A percentile compares a stretch with the other conserved stretches of the same genome.
phyloP scores from a whole-genome alignment of 2,797 vertebrate genomes.

The Clarias platycephalus region DNA sequence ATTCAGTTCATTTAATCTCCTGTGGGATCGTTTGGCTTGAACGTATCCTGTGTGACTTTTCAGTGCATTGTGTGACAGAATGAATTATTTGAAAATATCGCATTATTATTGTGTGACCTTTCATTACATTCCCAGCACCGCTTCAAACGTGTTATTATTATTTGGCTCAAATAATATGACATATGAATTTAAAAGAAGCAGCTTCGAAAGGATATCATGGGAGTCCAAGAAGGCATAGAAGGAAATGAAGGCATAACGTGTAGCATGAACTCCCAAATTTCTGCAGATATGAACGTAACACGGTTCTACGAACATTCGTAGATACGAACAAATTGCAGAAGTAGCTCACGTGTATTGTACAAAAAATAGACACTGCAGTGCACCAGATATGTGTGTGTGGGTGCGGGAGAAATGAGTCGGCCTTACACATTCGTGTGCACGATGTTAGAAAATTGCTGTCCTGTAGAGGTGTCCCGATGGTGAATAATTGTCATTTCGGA shows the following conservation, averaged over 20 bases:
- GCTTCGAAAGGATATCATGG: background rate
- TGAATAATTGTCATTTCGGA: no score
- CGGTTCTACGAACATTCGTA: no score
- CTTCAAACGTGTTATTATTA: background rate
- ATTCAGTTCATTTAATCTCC: background rate
- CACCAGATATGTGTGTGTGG: no score
- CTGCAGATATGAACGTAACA: no score
- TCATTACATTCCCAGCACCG: background rate
- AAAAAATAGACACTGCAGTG: no score
- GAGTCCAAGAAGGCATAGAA: background rate
- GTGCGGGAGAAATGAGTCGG: no score
- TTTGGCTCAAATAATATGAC: background rate
- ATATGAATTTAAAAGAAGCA: background rate
- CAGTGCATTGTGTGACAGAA: background rate
- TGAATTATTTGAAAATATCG: background rate
- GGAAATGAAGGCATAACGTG: background rate
- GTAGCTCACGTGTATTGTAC: no score
- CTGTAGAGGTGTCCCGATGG: no score
- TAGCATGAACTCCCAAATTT: no score
- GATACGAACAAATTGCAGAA: no score
- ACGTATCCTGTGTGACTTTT: background rate
- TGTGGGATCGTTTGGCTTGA: background rate
- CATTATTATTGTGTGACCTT: background rate
- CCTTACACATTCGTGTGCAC: no score
- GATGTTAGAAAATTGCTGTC: no score